phyloP scores from a whole-genome alignment of 2,113 vertebrate genomes.

The Cranoglanis bouderius region DNA sequence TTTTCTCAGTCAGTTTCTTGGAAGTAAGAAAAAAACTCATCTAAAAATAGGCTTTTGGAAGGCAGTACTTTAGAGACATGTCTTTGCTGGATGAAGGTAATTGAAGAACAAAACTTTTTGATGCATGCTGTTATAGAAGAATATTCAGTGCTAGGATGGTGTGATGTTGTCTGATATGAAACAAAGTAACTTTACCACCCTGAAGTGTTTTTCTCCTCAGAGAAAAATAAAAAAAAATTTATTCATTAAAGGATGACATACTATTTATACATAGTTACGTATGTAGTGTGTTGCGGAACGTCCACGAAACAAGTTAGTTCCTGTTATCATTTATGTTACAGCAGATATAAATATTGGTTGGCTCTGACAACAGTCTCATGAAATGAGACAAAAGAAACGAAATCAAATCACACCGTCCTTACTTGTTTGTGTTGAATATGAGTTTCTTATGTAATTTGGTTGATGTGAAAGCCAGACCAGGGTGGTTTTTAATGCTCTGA shows the following conservation, averaged over 20 bases:
- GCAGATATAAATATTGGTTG: too few relatives aligned
- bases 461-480: not conserved
- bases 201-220: not conserved
- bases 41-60: not conserved
- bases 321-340: too few relatives aligned
- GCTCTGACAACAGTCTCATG: not conserved
- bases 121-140: not conserved
- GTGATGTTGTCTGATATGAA: not conserved
- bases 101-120: not conserved
- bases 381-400: not conserved
- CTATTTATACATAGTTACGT: not conserved
- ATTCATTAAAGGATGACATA: not conserved
- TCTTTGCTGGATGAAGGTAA: not conserved
- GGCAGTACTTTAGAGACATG: not conserved
- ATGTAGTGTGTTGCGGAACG: not conserved
- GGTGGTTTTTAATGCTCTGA: not conserved
- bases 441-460: not conserved
- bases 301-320: too few relatives aligned
- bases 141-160: not conserved
- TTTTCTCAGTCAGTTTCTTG: not conserved
- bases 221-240: too few relatives aligned
- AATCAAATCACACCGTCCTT: not conserved
- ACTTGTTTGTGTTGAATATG: not conserved
- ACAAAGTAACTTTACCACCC: not conserved
- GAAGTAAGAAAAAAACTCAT: not conserved